Conservation (phyloP, 1,140 invertebrate species). For the Prorops nasuta region DNA sequence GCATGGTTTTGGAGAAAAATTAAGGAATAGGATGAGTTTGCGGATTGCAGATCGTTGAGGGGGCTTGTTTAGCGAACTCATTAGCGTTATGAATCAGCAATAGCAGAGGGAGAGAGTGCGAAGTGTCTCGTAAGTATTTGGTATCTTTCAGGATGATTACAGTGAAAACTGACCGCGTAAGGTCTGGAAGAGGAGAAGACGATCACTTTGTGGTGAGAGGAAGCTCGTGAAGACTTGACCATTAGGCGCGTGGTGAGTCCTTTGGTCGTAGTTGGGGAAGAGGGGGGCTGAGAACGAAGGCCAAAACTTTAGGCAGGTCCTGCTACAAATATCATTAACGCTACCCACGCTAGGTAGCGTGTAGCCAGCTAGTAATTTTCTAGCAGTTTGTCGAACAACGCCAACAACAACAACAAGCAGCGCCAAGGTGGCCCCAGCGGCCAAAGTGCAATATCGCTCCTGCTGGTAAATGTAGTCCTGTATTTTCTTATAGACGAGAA, state of each 20-base stretch:
- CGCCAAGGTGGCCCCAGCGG: constrained; percentile 27
- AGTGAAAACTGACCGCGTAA: background rate
- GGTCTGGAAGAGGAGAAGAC: constrained; percentile 35
- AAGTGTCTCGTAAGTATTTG: no score
- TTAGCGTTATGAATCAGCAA: no score
- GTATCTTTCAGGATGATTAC: no score
- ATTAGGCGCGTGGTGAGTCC: constrained; percentile 41
- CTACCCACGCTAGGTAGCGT: constrained; percentile 22
- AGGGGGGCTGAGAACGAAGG: constrained; percentile 19
- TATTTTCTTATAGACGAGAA: no score
- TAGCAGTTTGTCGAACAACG: constrained; percentile 43
- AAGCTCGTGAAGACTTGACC: constrained; percentile 45
- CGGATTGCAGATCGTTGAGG: no score
- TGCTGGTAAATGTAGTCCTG: no score
- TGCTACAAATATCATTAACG: constrained; percentile 51
- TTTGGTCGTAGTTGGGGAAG: constrained; percentile 26
- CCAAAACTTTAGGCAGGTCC: constrained; percentile 39
- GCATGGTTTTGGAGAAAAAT: no score
- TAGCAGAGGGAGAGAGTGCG: no score
- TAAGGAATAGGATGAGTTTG: no score
- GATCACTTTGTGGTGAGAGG: constrained; percentile 47
- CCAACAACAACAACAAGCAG: constrained; percentile 28
- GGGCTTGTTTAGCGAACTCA: no score
- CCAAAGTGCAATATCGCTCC: constrained; percentile 32
- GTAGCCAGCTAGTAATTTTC: constrained; percentile 41